Conservation (phyloP, 2,888 invertebrate genomes). For the Cheilosia soror region DNA sequence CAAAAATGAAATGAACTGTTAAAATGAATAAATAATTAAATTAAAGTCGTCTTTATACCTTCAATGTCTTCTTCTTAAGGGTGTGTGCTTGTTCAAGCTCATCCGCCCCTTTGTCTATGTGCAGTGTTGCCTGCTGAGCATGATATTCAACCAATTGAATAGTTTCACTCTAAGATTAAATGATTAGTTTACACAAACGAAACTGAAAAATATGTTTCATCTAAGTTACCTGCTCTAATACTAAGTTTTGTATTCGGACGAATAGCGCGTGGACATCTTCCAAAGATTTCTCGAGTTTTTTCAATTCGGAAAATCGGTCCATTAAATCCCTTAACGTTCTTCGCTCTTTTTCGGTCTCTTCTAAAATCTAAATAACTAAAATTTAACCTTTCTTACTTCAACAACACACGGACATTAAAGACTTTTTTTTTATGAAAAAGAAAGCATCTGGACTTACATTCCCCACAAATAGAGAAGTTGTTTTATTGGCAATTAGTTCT, state of each 20-base stretch:
- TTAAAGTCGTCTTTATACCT: constrained; percentile 64
- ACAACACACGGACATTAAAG: constrained; percentile 12
- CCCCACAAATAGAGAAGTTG: constrained; percentile 83
- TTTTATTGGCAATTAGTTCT: constrained; percentile 82
- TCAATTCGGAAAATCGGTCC: constrained; percentile 82
- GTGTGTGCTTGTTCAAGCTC: constrained; percentile 78
- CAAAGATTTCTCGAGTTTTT: constrained; percentile 83
- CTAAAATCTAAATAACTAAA: constrained; percentile 80
- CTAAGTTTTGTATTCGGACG: constrained; percentile 83
- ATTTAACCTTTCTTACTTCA: constrained; percentile 62
- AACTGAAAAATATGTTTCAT: not conserved
- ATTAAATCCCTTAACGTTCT: constrained; percentile 82
- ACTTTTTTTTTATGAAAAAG: not conserved
- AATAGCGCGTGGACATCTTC: constrained; percentile 83
- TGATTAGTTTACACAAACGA: not conserved
- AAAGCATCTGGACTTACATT: constrained; percentile 80
- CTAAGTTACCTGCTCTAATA: constrained; percentile 81
- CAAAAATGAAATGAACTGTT: constrained; percentile 15
- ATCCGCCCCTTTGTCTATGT: constrained; percentile 82
- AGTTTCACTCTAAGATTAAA: constrained; percentile 79
- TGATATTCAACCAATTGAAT: constrained; percentile 83
- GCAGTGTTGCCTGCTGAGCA: constrained; percentile 82
- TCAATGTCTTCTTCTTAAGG: constrained; percentile 77
- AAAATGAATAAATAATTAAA: constrained; percentile 3
- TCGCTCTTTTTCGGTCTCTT: constrained; percentile 83